A percentile compares a stretch with the other conserved stretches of the same genome.
These are phyloP conservation scores for Tetramorium simillimum DNA, from an alignment of 1,140 invertebrate species.

Conservation along the genomic window DNA sequence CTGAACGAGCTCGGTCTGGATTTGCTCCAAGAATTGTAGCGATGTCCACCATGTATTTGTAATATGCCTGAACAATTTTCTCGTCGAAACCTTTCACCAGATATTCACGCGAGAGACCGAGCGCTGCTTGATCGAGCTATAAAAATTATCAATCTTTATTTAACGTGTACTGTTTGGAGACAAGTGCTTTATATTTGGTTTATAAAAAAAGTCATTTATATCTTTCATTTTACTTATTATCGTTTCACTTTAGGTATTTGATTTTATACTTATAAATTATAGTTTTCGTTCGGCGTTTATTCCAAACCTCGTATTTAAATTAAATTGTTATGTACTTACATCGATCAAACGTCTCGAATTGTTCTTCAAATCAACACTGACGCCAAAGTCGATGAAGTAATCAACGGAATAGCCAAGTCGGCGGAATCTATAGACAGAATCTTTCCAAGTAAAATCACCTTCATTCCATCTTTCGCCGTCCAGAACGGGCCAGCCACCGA, in stretches of 20 bases:
- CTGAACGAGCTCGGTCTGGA: slow-evolving; percentile 88
- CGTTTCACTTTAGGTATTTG: neutral
- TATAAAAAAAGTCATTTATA: neutral
- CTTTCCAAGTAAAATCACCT: slow-evolving; percentile 91
- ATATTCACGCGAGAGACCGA: slow-evolving; percentile 96
- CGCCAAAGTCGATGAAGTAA: slow-evolving; percentile 96
- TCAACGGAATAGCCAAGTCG: slow-evolving; percentile 93
- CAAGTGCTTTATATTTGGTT: neutral
- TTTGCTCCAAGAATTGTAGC: slow-evolving; percentile 95
- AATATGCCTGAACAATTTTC: slow-evolving; percentile 92
- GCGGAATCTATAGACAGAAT: slow-evolving; percentile 93
- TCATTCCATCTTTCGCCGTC: slow-evolving; percentile 91
- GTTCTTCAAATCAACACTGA: slow-evolving; percentile 96
- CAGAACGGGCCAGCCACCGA: slow-evolving; percentile 97
- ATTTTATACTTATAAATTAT: slow-evolving; percentile 17
- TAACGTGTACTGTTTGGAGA: neutral
- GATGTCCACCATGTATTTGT: slow-evolving; percentile 94
- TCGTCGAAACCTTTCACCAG: slow-evolving; percentile 93
- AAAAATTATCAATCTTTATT: slow-evolving; percentile 34
- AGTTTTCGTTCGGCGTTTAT: neutral
- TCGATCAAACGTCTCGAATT: slow-evolving; percentile 94
- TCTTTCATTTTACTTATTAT: neutral
- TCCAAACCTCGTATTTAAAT: neutral
- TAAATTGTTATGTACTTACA: slow-evolving; percentile 87
- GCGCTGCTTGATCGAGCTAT: slow-evolving; percentile 96